Base-by-base conservation (phyloP, 2,797 vertebrate genomes). In the Astyanax mexicanus region DNA sequence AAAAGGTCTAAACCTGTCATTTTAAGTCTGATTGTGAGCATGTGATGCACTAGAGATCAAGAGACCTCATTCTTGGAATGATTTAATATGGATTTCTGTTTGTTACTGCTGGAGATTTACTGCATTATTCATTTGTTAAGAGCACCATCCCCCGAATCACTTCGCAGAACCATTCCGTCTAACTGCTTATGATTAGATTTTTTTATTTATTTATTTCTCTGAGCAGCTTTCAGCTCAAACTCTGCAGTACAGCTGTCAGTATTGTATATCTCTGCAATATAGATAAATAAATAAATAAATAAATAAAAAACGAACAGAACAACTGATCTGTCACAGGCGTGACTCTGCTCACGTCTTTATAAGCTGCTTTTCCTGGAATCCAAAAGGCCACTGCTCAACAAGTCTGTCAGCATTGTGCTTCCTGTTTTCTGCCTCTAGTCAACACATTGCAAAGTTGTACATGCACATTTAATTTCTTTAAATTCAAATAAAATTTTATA, bases 291-390 rank as follows among this genome's bases (percentile, higher is more conserved):
- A 23, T n/a, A n/a, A n/a, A n/a, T n/a, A 32, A 29, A 1, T 58
- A 58, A 58, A 17, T 29, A 58, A 58, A 32, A 35, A 32, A 35
- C n/a, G 58, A 27, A 55, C 13, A 55, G 29, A 55, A 54, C 19
- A 23, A 55, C 3, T 6, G 3, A 27, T 13, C 52, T 27, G 15
- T 55, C 55, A 27, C 4, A 55, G 55, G 15, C 29, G 6, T 13
- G 15, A 8, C 3, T 27, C 52, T 4, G 52, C 52, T 29, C 57
- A 62, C 42, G 55, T 76, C 69, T 61, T 65, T 70, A 37, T 75
- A 62, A 80, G 60, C 58, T 47, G 69, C 60, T 66, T 74, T 67
- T 77, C 65, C 58, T 61, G 37, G 58, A 68, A 61, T 57, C 69
- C 58, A 40, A 69, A 45, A 15, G 57, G 37, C 27, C 60, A 44